Evolutionary conservation across 2,113 vertebrate genomes (phyloP).

Genomic region (Bufo gargarizans): DNA sequence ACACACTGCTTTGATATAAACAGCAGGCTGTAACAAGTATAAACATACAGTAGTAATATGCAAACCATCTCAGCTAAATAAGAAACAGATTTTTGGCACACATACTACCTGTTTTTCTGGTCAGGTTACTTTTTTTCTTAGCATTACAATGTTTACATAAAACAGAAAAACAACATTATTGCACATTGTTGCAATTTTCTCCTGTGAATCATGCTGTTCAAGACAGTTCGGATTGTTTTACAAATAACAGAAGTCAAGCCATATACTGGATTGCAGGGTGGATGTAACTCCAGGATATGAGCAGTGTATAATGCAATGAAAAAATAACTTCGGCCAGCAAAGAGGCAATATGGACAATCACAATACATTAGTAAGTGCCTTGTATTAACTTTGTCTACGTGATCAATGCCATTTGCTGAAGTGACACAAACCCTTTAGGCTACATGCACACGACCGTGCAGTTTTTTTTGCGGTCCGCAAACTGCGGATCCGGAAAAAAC

Average conservation of each 20-base stretch:
- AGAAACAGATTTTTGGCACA: neutral
- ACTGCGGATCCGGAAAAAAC: too few relatives aligned
- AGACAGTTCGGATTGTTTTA: neutral
- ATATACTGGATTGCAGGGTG: too few relatives aligned
- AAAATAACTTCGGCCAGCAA: too few relatives aligned
- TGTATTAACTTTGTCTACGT: too few relatives aligned
- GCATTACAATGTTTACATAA: neutral
- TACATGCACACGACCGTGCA: too few relatives aligned
- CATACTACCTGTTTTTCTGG: neutral
- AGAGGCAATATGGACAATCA: too few relatives aligned
- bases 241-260: neutral
- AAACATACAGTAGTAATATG: constrained; percentile 3
- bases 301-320: too few relatives aligned
- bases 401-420: too few relatives aligned
- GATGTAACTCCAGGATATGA: too few relatives aligned
- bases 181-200: neutral
- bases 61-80: neutral
- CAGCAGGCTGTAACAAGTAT: neutral
- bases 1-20: neutral
- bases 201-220: neutral
- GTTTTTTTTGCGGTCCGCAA: too few relatives aligned
- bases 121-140: neutral
- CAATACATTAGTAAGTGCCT: too few relatives aligned
- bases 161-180: neutral
- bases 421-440: too few relatives aligned